These are phyloP conservation scores for Danio albolineatus DNA, from an alignment of 2,797 vertebrate species.

Conservation along the genomic window DNA sequence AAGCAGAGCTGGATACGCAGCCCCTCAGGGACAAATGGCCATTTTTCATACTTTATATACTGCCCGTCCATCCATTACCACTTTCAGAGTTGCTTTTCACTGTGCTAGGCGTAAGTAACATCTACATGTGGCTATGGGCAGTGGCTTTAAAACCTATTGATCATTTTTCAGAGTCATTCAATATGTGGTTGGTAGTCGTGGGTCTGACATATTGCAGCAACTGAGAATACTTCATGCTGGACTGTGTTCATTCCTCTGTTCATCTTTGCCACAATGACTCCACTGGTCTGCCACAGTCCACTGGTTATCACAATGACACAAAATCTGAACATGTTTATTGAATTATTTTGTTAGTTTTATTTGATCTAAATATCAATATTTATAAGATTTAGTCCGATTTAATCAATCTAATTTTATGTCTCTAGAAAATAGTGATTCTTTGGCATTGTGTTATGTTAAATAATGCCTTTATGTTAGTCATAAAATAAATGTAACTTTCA, in stretches of 20 bases:
- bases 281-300: no score
- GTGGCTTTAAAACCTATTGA: conserved; percentile 28
- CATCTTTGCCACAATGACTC: background rate
- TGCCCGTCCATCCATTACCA: conserved; percentile 49
- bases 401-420: background rate
- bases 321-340: background rate
- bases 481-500: background rate
- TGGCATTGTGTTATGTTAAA: background rate
- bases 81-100: conserved; percentile 18
- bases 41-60: conserved; percentile 53
- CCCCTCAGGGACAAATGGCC: conserved; percentile 51
- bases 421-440: background rate
- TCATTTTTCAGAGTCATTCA: conserved; percentile 20
- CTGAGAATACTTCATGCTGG: background rate
- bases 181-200: background rate
- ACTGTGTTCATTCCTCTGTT: background rate
- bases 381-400: background rate
- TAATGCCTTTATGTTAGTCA: background rate
- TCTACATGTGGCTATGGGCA: conserved; percentile 23
- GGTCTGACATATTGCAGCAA: conserved; percentile 31
- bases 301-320: background rate
- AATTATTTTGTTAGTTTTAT: background rate
- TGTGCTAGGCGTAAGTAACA: conserved; percentile 16
- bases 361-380: background rate
- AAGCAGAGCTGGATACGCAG: conserved; percentile 46